Evolutionary conservation across 2,888 invertebrate genomes (phyloP).

Genomic region (Chaetogeoica ovagalla): DNA sequence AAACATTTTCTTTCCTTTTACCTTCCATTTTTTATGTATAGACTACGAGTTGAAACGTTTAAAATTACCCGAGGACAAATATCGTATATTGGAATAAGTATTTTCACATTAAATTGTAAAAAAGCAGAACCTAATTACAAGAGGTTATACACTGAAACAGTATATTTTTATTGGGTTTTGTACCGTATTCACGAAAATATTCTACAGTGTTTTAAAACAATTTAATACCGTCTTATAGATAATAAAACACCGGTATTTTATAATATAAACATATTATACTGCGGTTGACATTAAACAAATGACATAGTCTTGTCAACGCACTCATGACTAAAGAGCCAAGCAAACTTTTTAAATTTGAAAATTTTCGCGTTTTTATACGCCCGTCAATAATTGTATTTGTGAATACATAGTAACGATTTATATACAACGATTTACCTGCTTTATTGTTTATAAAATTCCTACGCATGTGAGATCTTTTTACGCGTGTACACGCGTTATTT

Average conservation of each 20-base stretch:
- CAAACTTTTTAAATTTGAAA: not conserved
- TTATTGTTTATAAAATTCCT: not conserved
- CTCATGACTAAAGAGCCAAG: not conserved
- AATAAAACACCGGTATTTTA: not conserved
- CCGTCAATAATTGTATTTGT: not conserved
- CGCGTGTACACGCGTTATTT: no score
- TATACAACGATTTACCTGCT: not conserved
- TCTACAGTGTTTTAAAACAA: not conserved
- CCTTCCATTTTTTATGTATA: no score
- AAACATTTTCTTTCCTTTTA: no score
- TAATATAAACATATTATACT: not conserved
- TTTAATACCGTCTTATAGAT: not conserved
- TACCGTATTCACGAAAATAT: not conserved
- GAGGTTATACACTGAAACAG: not conserved
- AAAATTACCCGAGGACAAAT: not conserved
- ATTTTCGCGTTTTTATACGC: not conserved
- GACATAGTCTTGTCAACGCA: slow-evolving; percentile 20
- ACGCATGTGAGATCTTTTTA: not conserved
- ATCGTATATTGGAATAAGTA: not conserved
- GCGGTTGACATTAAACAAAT: not conserved
- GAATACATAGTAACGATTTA: not conserved
- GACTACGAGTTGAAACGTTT: no score
- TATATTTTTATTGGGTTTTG: not conserved
- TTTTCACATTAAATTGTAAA: not conserved
- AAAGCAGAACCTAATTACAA: not conserved